phyloP scores from a whole-genome alignment of 2,797 vertebrate genomes.

The Rhabdomys pumilio region DNA sequence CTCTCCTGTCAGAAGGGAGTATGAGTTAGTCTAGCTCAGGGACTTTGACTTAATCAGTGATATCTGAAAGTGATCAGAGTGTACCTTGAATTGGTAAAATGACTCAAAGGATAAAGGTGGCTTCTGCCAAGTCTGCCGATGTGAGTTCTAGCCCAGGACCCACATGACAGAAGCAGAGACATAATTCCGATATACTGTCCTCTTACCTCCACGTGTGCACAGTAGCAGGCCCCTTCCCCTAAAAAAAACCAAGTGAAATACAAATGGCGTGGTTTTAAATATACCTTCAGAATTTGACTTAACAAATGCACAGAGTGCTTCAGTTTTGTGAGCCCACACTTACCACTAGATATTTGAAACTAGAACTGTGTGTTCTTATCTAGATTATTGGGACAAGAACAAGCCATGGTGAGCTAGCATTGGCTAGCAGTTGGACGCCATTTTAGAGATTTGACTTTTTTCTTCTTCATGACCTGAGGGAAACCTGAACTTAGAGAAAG shows the following conservation, averaged over 20 bases:
- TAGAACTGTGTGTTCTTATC: conserved; percentile 8
- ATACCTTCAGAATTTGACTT: conserved; percentile 30
- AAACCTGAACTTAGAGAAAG: not conserved
- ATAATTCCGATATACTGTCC: not conserved
- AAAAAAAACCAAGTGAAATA: not conserved
- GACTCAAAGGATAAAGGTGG: not conserved
- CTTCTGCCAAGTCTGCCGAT: not conserved
- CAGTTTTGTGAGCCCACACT: not conserved
- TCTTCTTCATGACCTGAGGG: not conserved
- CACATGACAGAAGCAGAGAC: not conserved
- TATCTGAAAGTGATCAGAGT: conserved; percentile 21
- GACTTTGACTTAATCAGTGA: not conserved
- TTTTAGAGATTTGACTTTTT: not conserved
- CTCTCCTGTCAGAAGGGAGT: not conserved
- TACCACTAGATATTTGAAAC: not conserved
- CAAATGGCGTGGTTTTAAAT: not conserved
- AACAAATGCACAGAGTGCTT: conserved; percentile 51
- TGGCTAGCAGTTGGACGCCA: not conserved
- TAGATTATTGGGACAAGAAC: not conserved
- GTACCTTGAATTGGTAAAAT: not conserved
- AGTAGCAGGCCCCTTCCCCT: too few relatives aligned
- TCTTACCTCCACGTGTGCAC: not conserved
- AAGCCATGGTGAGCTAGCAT: not conserved
- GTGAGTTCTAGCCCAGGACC: not conserved
- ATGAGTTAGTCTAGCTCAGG: not conserved